Evolutionary conservation across 2,797 vertebrate species (phyloP), one percentile per base, ranked within the genome.

Genomic region (Anguilla marmorata): DNA sequence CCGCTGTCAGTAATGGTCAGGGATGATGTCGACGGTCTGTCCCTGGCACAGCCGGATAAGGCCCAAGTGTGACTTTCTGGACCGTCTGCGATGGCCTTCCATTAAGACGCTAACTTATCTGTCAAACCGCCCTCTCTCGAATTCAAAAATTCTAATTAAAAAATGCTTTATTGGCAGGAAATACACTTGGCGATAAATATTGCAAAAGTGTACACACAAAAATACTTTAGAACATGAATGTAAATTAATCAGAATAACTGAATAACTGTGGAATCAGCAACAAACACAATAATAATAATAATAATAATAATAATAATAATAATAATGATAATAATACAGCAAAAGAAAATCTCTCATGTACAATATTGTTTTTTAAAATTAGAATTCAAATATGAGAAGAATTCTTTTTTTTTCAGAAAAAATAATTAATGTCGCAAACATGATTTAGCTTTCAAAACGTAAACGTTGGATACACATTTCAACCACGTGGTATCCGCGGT

Each of bases 1-100:
- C 89, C 91, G 24, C 92, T 94, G 94, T 95, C 94, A 95, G 90
- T 91, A 87, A 89, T 91, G 91, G 90, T 91, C 90, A 91, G 88
- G 88, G 86, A 92, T 89, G 85, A 86, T 86, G 84, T 87, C 91
- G 87, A 88, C 87, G 87, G 91, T 92, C 91, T 54, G 85, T 86
- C 86, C 87, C 87, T 86, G 87, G 87, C 91, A 87, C 91, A 92
- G 91, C 87, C 86, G 88, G 92, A 90, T 84, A 85, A 86, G 56
- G 76, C 86, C 91, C 89, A 89, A 90, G 87, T 76, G 83, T 85
- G 87, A 89, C 87, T 69, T 27, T 27, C 24, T 2, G 9, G n/a
- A 69, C 63, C 14, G 24, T 69, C 19, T 7, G 63, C 11, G 63
- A n/a, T 69, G 63, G 63, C 63, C 63, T 7, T 27, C n/a, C 63